Percentiles rank a stretch among this genome's conserved stretches.
These are phyloP conservation scores for Syngnathus acus DNA, from an alignment of 2,797 vertebrate species.

Conservation along the genomic window DNA sequence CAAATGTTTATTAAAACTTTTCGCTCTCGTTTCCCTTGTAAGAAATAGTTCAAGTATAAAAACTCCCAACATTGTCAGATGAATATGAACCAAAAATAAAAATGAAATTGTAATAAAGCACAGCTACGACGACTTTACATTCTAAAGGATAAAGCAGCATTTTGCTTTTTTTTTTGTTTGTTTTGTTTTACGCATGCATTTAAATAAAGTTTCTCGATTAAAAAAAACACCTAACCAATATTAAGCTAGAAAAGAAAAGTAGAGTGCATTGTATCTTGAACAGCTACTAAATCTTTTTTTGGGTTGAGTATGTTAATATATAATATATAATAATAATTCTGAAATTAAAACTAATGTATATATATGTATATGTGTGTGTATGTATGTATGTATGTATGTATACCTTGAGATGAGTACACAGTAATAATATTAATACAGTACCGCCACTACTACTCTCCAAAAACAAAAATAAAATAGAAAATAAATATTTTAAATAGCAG, in stretches of 20 bases:
- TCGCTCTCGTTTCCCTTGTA: slow-evolving; percentile 98
- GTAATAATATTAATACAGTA: slow-evolving; percentile 87
- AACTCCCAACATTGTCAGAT: slow-evolving; percentile 98
- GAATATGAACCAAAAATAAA: slow-evolving; percentile 81
- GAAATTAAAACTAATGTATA: slow-evolving; percentile 93
- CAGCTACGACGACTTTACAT: slow-evolving; percentile 73
- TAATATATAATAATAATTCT: slow-evolving; percentile 63
- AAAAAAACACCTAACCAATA: slow-evolving; percentile 48
- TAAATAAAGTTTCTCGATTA: slow-evolving; percentile 69
- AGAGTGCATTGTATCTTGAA: slow-evolving; percentile 95
- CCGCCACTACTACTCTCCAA: slow-evolving; percentile 87
- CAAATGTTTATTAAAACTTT: slow-evolving; percentile 70
- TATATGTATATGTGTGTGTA: slow-evolving; percentile 10
- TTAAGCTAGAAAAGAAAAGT: slow-evolving; percentile 51
- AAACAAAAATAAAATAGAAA: slow-evolving; percentile 83
- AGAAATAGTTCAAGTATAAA: slow-evolving; percentile 99
- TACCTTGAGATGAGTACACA: slow-evolving; percentile 99
- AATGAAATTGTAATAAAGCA: slow-evolving; percentile 64
- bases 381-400: slow-evolving; percentile 24
- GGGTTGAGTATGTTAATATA: slow-evolving; percentile 94
- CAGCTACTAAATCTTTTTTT: slow-evolving; percentile 90
- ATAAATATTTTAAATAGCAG: slow-evolving; percentile 90
- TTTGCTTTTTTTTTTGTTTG: slow-evolving; percentile 24
- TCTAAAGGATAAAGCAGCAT: slow-evolving; percentile 92
- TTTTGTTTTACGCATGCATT: slow-evolving; percentile 45